Conservation (phyloP, 2,888 invertebrate genomes). For the Pollenia angustigena region DNA sequence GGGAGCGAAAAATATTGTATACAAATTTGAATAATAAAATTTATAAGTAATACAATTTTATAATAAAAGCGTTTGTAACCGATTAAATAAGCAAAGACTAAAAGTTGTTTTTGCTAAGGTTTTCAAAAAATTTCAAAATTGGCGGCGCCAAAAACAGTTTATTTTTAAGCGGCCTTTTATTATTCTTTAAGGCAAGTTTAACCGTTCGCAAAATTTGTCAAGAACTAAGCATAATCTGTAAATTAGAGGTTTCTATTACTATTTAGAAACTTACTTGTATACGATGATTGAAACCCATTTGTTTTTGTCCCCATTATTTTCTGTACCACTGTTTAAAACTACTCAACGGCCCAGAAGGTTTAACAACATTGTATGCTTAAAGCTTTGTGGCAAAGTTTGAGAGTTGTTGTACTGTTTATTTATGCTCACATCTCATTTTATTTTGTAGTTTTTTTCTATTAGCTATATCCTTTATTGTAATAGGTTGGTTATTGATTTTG, state of each 20-base stretch:
- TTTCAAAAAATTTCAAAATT: no score
- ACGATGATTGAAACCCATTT: no score
- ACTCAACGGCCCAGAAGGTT: background rate
- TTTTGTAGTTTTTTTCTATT: background rate
- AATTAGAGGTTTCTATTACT: no score
- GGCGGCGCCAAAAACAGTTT: no score
- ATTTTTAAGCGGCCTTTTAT: no score
- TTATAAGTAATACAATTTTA: background rate
- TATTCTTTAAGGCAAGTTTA: no score
- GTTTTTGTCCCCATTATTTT: background rate
- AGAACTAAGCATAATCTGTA: no score
- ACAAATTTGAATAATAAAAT: background rate
- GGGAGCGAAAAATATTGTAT: background rate
- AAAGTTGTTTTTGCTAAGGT: no score
- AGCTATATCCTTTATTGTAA: constrained; percentile 29
- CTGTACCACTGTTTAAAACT: background rate
- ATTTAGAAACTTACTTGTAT: no score
- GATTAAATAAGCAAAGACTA: background rate
- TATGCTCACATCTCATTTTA: background rate
- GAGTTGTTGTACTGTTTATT: background rate
- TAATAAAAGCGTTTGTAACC: no score
- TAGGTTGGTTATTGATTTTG: constrained; percentile 48
- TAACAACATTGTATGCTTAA: constrained; percentile 11
- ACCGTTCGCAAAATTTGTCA: no score
- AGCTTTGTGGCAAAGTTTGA: constrained; percentile 25